Conservation (phyloP, 1,140 invertebrate species). For the Lordiphosa mommai region DNA sequence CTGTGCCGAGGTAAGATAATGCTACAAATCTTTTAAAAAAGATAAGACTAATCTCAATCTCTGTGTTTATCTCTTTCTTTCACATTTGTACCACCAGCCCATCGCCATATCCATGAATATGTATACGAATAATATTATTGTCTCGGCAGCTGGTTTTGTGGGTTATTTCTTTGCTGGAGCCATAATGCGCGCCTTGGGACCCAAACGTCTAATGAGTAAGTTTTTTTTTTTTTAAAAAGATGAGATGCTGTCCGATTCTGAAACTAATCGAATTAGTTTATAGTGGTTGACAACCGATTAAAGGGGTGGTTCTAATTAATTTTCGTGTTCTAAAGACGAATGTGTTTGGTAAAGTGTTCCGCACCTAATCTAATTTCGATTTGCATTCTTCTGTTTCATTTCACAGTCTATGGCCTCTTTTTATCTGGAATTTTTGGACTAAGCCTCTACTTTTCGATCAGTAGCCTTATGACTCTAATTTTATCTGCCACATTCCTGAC, state of each 20-base stretch:
- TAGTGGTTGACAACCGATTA: no score
- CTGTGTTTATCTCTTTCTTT: not conserved
- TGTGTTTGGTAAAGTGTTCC: no score
- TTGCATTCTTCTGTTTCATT: not conserved
- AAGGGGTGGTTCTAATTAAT: no score
- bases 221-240: no score
- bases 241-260: no score
- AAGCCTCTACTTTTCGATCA: conserved; percentile 80
- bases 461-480: conserved; percentile 65
- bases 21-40: not conserved
- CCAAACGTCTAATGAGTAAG: conserved; percentile 79
- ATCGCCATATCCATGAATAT: conserved; percentile 79
- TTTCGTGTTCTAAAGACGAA: no score
- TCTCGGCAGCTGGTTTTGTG: conserved; percentile 80
- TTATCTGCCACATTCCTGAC: conserved; percentile 63
- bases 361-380: no score
- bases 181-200: conserved; percentile 80
- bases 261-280: no score
- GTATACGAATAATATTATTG: conserved; percentile 82
- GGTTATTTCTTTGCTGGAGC: conserved; percentile 80
- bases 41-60: conserved; percentile 3
- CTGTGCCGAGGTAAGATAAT: conserved; percentile 36
- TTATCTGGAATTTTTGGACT: conserved; percentile 71
- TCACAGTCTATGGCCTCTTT: conserved; percentile 73
- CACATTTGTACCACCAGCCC: conserved; percentile 20